A percentile compares a stretch with the other conserved stretches of the same genome.
Conservation (phyloP, 2,888 invertebrate genomes). For the Panopea generosa region DNA sequence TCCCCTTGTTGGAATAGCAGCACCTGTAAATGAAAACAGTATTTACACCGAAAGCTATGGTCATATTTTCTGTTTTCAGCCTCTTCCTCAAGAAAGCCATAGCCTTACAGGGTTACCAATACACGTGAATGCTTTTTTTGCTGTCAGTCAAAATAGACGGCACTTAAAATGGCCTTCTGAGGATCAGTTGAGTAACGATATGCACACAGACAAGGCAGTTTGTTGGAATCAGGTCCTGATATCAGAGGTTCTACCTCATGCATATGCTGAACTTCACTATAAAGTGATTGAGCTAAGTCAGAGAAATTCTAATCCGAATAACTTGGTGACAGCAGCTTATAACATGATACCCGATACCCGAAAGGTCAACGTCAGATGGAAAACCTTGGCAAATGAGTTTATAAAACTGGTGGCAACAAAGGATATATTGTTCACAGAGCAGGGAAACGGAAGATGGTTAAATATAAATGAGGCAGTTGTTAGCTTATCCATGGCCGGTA, state of each 20-base stretch:
- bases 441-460: no score
- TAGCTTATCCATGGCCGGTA: no score
- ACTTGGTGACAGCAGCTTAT: neutral
- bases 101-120: constrained; percentile 39
- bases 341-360: no score
- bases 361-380: no score
- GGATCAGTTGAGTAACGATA: constrained; percentile 15
- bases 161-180: constrained; percentile 36
- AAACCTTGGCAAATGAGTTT: no score
- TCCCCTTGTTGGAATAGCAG: no score
- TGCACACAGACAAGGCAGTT: constrained; percentile 31
- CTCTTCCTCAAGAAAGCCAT: constrained; percentile 38
- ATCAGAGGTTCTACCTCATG: constrained; percentile 38
- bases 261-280: constrained; percentile 20
- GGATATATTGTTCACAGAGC: no score
- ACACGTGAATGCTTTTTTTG: constrained; percentile 49
- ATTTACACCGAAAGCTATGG: neutral
- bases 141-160: constrained; percentile 38
- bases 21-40: no score
- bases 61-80: constrained; percentile 47
- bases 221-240: constrained; percentile 35
- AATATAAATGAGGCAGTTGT: no score
- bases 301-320: neutral
- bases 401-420: no score
- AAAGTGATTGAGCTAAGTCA: neutral